A percentile compares a stretch with the other conserved stretches of the same genome.
phyloP scores from a whole-genome alignment of 92 coral and sea anemone species.

The Epizoanthus scotinus region DNA sequence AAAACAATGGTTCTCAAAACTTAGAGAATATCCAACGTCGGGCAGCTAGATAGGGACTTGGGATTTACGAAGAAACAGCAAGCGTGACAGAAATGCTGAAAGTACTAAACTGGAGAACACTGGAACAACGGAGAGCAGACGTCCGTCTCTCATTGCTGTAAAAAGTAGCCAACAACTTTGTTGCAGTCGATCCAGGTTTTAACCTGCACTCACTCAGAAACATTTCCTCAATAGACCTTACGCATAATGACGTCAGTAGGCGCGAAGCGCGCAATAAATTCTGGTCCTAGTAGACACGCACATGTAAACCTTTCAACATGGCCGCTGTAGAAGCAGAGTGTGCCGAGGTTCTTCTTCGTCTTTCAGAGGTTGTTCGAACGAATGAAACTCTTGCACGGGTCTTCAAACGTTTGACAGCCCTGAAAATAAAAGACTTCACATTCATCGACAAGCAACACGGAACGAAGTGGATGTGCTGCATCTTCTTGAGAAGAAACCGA shows the following conservation, averaged over 20 bases:
- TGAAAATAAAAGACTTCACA: conserved; percentile 8
- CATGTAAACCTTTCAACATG: neutral
- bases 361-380: conserved; percentile 19
- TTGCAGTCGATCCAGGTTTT: too few species aligned
- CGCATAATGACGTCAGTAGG: neutral
- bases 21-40: too few species aligned
- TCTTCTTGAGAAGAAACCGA: too few species aligned
- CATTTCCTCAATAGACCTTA: neutral
- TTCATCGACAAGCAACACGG: conserved; percentile 17
- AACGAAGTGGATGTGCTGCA: conserved; percentile 27
- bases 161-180: too few species aligned
- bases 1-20: too few species aligned
- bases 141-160: too few species aligned
- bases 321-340: neutral
- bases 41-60: too few species aligned
- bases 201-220: too few species aligned
- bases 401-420: conserved; percentile 12
- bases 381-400: conserved; percentile 45
- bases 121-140: too few species aligned
- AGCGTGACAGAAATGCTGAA: too few species aligned
- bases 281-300: neutral
- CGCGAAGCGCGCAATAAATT: neutral
- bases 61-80: too few species aligned
- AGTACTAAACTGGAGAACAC: too few species aligned
- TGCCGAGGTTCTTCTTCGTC: conserved; percentile 17